Conservation (phyloP, 1,140 invertebrate genomes). For the Orius insidiosus region DNA sequence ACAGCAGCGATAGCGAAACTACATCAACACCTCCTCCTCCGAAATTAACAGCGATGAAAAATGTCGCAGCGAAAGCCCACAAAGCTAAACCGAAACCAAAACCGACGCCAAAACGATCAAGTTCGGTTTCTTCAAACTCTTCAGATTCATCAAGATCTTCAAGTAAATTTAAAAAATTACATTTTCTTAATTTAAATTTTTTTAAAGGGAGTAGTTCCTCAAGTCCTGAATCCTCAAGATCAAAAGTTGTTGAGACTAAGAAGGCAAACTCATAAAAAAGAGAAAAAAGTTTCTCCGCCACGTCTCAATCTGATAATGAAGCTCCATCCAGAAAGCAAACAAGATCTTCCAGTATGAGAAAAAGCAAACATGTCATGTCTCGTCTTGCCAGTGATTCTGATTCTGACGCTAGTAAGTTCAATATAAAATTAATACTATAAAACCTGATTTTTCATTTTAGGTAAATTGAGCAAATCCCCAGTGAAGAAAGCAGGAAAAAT, state of each 20-base stretch:
- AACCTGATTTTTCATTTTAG: too few relatives aligned
- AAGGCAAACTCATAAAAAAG: slow-evolving; percentile 14
- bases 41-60: slow-evolving; percentile 29
- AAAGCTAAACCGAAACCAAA: slow-evolving; percentile 22
- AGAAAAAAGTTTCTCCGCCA: slow-evolving; percentile 18
- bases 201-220: slow-evolving; percentile 19
- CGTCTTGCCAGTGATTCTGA: slow-evolving; percentile 30
- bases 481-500: slow-evolving; percentile 36
- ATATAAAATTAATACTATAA: too few relatives aligned
- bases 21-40: slow-evolving; percentile 22
- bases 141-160: slow-evolving; percentile 23
- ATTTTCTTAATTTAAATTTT: slow-evolving; percentile 2
- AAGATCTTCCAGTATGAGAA: slow-evolving; percentile 24
- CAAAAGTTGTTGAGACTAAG: neutral
- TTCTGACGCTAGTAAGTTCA: slow-evolving; percentile 29
- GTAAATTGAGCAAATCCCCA: slow-evolving; percentile 32
- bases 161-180: slow-evolving; percentile 19
- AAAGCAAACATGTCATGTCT: slow-evolving; percentile 27
- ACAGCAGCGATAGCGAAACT: slow-evolving; percentile 54
- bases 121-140: slow-evolving; percentile 28
- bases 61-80: slow-evolving; percentile 22
- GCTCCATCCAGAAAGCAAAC: slow-evolving; percentile 29
- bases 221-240: slow-evolving; percentile 13
- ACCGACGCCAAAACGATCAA: slow-evolving; percentile 19
- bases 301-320: slow-evolving; percentile 6